Evolutionary conservation across 2,888 invertebrate species (phyloP), one percentile per base, ranked within the genome.

Genomic region (Troides aeacus): DNA sequence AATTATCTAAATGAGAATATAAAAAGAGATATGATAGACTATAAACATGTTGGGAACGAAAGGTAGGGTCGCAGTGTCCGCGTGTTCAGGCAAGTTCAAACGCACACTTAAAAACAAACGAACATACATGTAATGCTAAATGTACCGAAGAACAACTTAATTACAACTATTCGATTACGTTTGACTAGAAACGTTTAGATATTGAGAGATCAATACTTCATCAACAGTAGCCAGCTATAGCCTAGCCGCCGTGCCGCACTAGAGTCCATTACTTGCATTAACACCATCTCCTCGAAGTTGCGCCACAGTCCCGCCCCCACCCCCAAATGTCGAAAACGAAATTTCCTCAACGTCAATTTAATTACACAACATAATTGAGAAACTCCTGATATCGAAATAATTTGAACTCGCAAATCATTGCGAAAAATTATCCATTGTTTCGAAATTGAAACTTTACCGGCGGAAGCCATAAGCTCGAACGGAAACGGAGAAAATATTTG

Each of bases 111-210:
- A 79, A 46, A 78, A 77, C 76, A 79, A 80, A 81, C 77, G 80
- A 81, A 80, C 73, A 75, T 76, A 77, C 72, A 76, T 70, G 74
- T 75, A 71, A 68, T 69, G 72, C 77, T 77, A 77, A 75, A 75
- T 76, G 77, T 81, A 80, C 79, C 79, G 78, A 78, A 78, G 78
- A 82, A 79, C 77, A 82, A 79, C 77, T 81, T 83, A 81, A 81
- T 66, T 76, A 74, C 78, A 82, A 80, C 83, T 85, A 86, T 82
- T 75, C 82, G 77, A 83, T 83, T 82, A 85, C 82, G 81, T 84
- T 84, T 90, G 91, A 92, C 91, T 92, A 92, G 91, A 87, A 86
- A 88, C 84, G 86, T 85, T 70, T 85, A 81, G 78, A 83, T 81
- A 82, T 80, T 76, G 73, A 85, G 91, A 92, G 91, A 91, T 91